Percentiles rank a stretch among this genome's conserved stretches.
These are phyloP conservation scores for Laothoe populi DNA, from an alignment of 2,888 invertebrate genomes.

Conservation along the genomic window DNA sequence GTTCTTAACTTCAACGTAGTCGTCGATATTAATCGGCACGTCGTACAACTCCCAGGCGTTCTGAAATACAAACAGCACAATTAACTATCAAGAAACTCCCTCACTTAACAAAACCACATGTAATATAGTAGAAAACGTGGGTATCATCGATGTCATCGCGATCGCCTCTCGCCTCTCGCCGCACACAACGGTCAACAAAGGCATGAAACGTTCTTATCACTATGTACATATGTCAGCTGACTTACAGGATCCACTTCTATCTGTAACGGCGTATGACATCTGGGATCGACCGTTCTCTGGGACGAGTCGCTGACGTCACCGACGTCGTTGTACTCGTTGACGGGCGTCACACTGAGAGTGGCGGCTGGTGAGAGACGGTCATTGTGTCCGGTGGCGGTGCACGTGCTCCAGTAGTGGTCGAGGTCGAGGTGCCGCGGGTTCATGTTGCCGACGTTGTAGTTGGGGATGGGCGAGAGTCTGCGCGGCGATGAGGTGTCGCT, in stretches of 20 bases:
- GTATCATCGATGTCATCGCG: conserved; percentile 10
- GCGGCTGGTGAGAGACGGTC: conserved; percentile 66
- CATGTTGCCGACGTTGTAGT: conserved; percentile 82
- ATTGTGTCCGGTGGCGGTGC: too few relatives aligned
- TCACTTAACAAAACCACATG: neutral
- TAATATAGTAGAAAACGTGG: conserved; percentile 26
- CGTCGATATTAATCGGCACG: conserved; percentile 65
- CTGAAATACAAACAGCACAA: conserved; percentile 62
- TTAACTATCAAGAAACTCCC: neutral
- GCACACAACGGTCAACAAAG: neutral
- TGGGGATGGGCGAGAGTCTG: conserved; percentile 74
- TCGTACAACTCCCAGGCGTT: conserved; percentile 86
- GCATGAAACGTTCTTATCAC: conserved; percentile 21
- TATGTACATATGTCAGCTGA: conserved; percentile 44
- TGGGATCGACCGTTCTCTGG: conserved; percentile 60
- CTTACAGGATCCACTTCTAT: conserved; percentile 90
- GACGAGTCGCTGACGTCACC: conserved; percentile 69
- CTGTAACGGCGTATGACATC: conserved; percentile 83
- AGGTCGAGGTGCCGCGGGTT: conserved; percentile 79
- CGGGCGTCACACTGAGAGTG: conserved; percentile 36
- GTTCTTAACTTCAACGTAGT: conserved; percentile 79
- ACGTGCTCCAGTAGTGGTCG: conserved; percentile 72
- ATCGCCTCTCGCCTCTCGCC: conserved; percentile 31
- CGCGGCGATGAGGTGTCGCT: conserved; percentile 76
- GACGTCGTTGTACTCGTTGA: conserved; percentile 47